Evolutionary conservation across 2,113 vertebrate species (phyloP).

Genomic region (Platanista minor): DNA sequence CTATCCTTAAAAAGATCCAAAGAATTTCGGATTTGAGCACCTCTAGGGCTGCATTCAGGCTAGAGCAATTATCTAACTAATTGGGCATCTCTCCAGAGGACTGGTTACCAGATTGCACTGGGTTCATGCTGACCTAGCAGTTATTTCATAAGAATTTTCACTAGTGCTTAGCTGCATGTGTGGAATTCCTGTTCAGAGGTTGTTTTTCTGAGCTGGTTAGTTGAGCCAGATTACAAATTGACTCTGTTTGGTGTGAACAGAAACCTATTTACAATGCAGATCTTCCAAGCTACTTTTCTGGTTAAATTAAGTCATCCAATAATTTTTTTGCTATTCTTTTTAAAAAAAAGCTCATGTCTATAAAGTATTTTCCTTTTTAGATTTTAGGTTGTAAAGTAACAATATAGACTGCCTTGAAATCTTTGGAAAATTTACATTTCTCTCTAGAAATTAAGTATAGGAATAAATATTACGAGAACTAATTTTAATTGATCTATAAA

Average conservation of each 20-base stretch:
- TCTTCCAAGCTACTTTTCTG: neutral
- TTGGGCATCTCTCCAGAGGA: neutral
- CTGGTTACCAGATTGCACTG: neutral
- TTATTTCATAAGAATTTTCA: neutral
- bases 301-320: neutral
- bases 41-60: neutral
- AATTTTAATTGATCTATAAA: constrained; percentile 33
- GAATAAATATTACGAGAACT: neutral
- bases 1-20: neutral
- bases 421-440: constrained; percentile 26
- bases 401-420: neutral
- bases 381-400: neutral
- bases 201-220: constrained; percentile 25
- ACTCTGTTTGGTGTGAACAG: constrained; percentile 26
- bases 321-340: neutral
- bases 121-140: constrained; percentile 21
- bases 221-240: constrained; percentile 27
- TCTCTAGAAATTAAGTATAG: neutral
- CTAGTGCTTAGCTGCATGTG: constrained; percentile 29
- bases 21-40: neutral
- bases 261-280: neutral
- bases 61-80: neutral
- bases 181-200: constrained; percentile 45
- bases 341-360: neutral
- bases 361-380: neutral